Evolutionary conservation across 2,888 invertebrate species (phyloP).

Genomic region (Idaea straminata): DNA sequence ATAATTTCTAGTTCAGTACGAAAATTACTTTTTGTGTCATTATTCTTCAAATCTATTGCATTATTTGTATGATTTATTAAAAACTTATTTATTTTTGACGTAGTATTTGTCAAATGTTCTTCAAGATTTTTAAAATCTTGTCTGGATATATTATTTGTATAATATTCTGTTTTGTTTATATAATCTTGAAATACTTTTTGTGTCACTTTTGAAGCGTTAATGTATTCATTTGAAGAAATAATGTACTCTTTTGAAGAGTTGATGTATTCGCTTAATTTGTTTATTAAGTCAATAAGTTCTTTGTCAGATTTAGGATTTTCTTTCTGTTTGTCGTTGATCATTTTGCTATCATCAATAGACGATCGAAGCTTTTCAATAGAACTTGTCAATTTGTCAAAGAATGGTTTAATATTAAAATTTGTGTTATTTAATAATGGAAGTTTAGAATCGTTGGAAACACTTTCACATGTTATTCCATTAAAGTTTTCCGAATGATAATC

Average conservation of each 20-base stretch:
- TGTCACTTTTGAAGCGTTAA: background rate
- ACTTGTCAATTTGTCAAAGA: background rate
- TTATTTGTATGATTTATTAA: background rate
- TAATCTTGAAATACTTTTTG: background rate
- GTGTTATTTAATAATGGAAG: background rate
- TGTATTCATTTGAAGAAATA: too few relatives aligned
- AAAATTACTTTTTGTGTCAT: background rate
- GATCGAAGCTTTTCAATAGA: background rate
- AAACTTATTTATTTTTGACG: background rate
- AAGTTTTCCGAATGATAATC: slow-evolving; percentile 27
- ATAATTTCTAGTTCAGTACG: background rate
- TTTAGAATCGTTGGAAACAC: slow-evolving; percentile 6
- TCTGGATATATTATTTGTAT: background rate
- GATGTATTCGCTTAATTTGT: background rate
- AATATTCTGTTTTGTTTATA: background rate
- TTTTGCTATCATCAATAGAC: background rate
- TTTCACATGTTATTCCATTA: slow-evolving; percentile 25
- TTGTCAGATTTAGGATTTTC: background rate
- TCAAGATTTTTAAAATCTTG: background rate
- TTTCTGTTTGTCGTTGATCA: background rate
- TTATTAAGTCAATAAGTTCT: background rate
- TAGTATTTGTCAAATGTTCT: background rate
- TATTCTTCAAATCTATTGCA: background rate
- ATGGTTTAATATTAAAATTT: background rate
- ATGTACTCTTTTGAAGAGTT: too few relatives aligned